Evolutionary conservation across 2,888 invertebrate species (phyloP).

Genomic region (Troglohyphantes excavatus): DNA sequence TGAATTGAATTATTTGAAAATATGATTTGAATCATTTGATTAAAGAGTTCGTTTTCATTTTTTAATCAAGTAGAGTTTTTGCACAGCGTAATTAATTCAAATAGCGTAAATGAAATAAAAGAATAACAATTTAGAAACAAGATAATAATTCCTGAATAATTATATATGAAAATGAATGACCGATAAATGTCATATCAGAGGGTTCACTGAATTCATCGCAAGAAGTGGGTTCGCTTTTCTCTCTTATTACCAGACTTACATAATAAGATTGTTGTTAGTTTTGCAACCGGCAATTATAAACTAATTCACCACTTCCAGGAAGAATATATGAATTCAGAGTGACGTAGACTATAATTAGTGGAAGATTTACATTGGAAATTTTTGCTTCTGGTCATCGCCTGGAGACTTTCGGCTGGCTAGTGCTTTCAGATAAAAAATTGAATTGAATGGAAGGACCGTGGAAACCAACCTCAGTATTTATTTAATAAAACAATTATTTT

Average conservation of each 20-base stretch:
- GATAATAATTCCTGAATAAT: too few relatives aligned
- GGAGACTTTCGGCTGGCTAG: neutral
- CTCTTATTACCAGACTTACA: neutral
- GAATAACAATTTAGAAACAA: too few relatives aligned
- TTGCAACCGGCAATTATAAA: neutral
- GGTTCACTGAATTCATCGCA: neutral
- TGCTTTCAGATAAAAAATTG: neutral
- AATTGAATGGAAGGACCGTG: too few relatives aligned
- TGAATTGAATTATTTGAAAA: too few relatives aligned
- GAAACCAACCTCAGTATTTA: too few relatives aligned
- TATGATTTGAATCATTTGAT: too few relatives aligned
- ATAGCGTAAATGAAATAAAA: too few relatives aligned
- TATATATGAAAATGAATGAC: too few relatives aligned
- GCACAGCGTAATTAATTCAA: too few relatives aligned
- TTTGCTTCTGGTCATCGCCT: neutral
- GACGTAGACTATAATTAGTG: constrained; percentile 13
- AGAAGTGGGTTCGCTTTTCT: neutral
- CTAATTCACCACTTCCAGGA: neutral
- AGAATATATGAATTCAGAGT: neutral
- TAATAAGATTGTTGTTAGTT: neutral
- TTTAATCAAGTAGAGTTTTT: too few relatives aligned
- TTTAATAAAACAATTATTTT: too few relatives aligned
- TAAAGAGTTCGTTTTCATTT: too few relatives aligned
- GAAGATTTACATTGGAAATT: constrained; percentile 10
- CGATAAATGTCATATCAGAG: neutral